phyloP scores from a whole-genome alignment of 2,888 invertebrate genomes.

The Automeris io region DNA sequence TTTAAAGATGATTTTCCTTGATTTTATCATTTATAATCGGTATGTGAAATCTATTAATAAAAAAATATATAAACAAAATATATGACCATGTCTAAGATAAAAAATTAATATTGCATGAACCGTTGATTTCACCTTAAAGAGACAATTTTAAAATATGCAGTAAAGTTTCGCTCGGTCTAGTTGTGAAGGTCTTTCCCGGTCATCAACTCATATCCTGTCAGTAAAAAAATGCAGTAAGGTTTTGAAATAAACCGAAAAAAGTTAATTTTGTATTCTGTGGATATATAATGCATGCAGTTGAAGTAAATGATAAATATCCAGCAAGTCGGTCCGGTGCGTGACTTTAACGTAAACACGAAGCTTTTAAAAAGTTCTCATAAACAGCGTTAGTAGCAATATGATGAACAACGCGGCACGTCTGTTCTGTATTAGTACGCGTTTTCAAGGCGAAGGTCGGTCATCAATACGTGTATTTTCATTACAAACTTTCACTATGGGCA shows the following conservation, averaged over 20 bases:
- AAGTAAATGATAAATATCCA: constrained; percentile 21
- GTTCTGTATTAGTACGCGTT: constrained; percentile 17
- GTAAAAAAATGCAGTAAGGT: background rate
- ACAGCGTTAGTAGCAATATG: constrained; percentile 32
- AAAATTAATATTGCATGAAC: no score
- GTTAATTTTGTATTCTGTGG: background rate
- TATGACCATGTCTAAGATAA: no score
- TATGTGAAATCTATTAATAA: no score
- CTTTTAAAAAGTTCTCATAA: constrained; percentile 44
- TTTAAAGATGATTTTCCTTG: no score
- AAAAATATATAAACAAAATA: no score
- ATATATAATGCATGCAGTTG: constrained; percentile 10
- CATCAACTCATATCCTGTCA: no score
- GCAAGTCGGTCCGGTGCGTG: constrained; percentile 43
- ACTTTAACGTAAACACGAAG: constrained; percentile 51
- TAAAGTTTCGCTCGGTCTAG: no score
- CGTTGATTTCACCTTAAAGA: no score
- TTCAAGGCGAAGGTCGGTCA: constrained; percentile 42
- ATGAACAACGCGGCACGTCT: constrained; percentile 19
- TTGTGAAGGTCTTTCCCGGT: no score
- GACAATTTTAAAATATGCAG: no score
- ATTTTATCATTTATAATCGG: no score
- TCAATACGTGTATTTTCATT: constrained; percentile 4
- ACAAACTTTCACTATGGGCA: background rate
- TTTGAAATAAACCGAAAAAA: background rate